Evolutionary conservation across 2,888 invertebrate species (phyloP).

Genomic region (Actias luna): DNA sequence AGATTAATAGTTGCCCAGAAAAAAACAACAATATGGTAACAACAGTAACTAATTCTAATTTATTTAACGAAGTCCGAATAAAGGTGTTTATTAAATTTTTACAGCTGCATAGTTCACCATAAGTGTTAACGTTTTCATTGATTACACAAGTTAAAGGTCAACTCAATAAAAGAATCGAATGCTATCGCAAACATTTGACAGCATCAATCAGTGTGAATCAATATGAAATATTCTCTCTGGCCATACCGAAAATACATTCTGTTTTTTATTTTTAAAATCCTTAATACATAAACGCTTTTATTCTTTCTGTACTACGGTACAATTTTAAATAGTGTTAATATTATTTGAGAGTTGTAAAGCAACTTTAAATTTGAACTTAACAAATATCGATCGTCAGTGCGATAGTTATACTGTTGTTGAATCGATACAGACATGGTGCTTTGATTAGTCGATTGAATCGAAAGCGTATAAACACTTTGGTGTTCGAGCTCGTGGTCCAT

Average conservation of each 20-base stretch:
- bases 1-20: not conserved
- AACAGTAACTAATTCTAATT: not conserved
- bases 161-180: slow-evolving; percentile 57
- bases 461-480: slow-evolving; percentile 58
- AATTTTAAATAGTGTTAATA: slow-evolving; percentile 32
- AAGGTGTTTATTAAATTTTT: slow-evolving; percentile 35
- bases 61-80: slow-evolving; percentile 26
- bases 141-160: slow-evolving; percentile 55
- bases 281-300: slow-evolving; percentile 23
- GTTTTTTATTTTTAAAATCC: not conserved
- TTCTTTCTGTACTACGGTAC: slow-evolving; percentile 28
- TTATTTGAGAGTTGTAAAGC: slow-evolving; percentile 41
- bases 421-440: slow-evolving; percentile 77
- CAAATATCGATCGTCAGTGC: slow-evolving; percentile 73
- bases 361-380: slow-evolving; percentile 62
- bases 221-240: slow-evolving; percentile 56
- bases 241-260: slow-evolving; percentile 25
- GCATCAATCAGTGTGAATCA: slow-evolving; percentile 67
- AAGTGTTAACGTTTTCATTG: slow-evolving; percentile 50
- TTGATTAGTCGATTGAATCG: slow-evolving; percentile 78
- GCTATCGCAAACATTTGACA: slow-evolving; percentile 70
- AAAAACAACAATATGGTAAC: not conserved
- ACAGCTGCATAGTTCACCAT: slow-evolving; percentile 45
- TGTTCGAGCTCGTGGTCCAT: slow-evolving; percentile 50
- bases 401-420: slow-evolving; percentile 74